A percentile compares a stretch with the other conserved stretches of the same genome.
Conservation (phyloP, 2,113 vertebrate species). For the Amphilophus citrinellus region DNA sequence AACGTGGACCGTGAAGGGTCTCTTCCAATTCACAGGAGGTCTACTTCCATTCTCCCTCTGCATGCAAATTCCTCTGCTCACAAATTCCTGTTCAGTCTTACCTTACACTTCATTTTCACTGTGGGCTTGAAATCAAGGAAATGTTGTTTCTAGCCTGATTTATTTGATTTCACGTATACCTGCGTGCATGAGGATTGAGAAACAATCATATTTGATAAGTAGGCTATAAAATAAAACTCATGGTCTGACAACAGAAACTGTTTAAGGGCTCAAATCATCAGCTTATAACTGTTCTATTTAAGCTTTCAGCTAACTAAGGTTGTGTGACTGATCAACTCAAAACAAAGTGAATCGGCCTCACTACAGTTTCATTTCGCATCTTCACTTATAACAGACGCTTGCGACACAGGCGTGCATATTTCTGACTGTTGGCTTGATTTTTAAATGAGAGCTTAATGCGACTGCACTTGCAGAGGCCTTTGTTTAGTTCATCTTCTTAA, state of each 20-base stretch:
- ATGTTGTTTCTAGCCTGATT: background rate
- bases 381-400: background rate
- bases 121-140: background rate
- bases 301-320: background rate
- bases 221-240: no score
- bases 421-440: background rate
- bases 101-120: background rate
- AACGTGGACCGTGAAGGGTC: background rate
- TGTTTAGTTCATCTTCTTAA: background rate
- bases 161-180: background rate
- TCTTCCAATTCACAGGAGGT: background rate
- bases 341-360: background rate
- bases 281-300: background rate
- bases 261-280: background rate
- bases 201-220: background rate
- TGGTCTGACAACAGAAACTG: no score
- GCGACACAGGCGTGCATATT: background rate
- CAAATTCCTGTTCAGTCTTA: background rate
- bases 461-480: background rate
- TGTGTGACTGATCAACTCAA: fast-evolving
- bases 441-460: background rate
- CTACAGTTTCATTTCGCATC: background rate
- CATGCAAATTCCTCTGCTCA: background rate
- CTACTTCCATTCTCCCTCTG: background rate
- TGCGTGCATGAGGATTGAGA: background rate